Conservation (phyloP, 2,113 vertebrate species). For the Morone chrysops region DNA sequence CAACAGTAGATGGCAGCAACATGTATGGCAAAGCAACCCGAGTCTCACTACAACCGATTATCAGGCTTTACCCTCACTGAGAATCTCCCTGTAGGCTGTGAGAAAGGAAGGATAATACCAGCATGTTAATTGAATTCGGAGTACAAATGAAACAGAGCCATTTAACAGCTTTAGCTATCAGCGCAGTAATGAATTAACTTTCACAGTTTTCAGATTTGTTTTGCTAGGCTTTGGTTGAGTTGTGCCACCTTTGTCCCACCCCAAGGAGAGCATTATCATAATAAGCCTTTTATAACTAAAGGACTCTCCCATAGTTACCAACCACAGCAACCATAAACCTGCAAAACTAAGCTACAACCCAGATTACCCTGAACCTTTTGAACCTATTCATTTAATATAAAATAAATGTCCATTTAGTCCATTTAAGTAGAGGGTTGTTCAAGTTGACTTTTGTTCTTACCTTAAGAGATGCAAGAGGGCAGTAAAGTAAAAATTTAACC, state of each 20-base stretch:
- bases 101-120: neutral
- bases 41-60: neutral
- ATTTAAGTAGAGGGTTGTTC: neutral
- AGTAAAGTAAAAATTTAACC: conserved; percentile 14
- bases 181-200: conserved; percentile 27
- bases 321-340: conserved; percentile 35
- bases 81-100: too few species aligned
- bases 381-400: neutral
- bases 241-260: conserved; percentile 59
- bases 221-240: conserved; percentile 17
- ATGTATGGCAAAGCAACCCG: neutral
- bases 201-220: conserved; percentile 24
- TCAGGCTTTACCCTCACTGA: neutral
- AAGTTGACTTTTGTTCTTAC: neutral
- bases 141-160: neutral
- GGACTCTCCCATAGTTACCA: conserved; percentile 23
- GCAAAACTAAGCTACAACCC: neutral
- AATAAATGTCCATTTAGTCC: neutral
- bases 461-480: neutral
- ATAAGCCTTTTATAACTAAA: conserved; percentile 30
- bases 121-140: neutral
- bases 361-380: neutral
- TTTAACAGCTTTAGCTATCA: neutral
- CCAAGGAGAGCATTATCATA: neutral
- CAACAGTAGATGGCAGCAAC: conserved; percentile 28